phyloP scores from a whole-genome alignment of 2,888 invertebrate genomes.

The Tinea pellionella region DNA sequence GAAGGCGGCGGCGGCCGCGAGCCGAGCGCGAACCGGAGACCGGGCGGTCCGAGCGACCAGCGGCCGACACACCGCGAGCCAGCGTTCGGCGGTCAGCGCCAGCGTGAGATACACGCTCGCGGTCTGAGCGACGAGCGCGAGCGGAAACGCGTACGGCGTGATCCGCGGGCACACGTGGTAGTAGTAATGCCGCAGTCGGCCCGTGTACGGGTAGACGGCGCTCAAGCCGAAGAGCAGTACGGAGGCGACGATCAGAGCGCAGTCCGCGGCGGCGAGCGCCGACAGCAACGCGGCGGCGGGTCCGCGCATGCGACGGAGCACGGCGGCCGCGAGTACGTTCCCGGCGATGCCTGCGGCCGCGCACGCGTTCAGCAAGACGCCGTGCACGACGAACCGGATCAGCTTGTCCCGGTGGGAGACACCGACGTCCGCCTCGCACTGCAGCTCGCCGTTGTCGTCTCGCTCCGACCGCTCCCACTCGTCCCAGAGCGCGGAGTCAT shows the following conservation, averaged over 20 bases:
- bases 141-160: slow-evolving; percentile 82
- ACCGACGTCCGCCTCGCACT: slow-evolving; percentile 39
- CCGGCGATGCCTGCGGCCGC: slow-evolving; percentile 88
- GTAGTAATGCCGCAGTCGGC: slow-evolving; percentile 79
- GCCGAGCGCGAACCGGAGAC: slow-evolving; percentile 86
- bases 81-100: slow-evolving; percentile 92
- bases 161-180: slow-evolving; percentile 84
- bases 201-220: slow-evolving; percentile 86
- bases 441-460: slow-evolving; percentile 21
- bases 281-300: slow-evolving; percentile 95
- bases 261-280: slow-evolving; percentile 94
- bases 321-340: slow-evolving; percentile 90
- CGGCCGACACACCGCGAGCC: slow-evolving; percentile 94
- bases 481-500: slow-evolving; percentile 20
- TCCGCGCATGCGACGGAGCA: slow-evolving; percentile 92
- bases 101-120: slow-evolving; percentile 92
- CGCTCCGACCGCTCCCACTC: slow-evolving; percentile 27
- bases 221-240: slow-evolving; percentile 88
- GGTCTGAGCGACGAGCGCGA: slow-evolving; percentile 90
- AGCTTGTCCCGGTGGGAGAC: slow-evolving; percentile 63
- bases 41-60: slow-evolving; percentile 89
- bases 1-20: slow-evolving; percentile 86
- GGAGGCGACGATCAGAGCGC: slow-evolving; percentile 87
- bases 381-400: slow-evolving; percentile 85
- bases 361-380: slow-evolving; percentile 82